Percentiles rank a stretch among this genome's conserved stretches.
These are phyloP conservation scores for Hemicordylus capensis DNA, from an alignment of 2,113 vertebrate genomes.

Conservation along the genomic window DNA sequence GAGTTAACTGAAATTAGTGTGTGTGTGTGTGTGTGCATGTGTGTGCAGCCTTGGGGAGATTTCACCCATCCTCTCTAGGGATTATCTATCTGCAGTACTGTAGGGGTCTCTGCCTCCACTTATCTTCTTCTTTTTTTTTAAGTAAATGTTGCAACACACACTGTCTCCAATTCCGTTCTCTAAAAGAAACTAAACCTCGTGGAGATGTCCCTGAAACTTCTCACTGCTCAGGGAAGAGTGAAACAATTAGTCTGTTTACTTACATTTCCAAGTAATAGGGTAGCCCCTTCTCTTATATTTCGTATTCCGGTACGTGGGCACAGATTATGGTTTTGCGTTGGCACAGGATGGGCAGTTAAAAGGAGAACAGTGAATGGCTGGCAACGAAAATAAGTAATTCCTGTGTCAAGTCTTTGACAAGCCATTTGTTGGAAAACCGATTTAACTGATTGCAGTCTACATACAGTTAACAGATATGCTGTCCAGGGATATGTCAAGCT, in stretches of 20 bases:
- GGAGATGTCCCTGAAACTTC: not conserved
- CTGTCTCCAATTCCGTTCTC: too few relatives aligned
- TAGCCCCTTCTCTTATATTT: not conserved
- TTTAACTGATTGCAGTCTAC: conserved; percentile 62
- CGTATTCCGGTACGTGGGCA: not conserved
- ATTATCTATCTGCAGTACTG: not conserved
- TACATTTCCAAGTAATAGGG: not conserved
- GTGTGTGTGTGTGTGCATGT: not conserved
- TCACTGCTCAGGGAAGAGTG: not conserved
- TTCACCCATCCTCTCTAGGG: not conserved
- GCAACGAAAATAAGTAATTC: conserved; percentile 62
- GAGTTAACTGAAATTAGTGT: not conserved
- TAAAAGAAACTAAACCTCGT: not conserved
- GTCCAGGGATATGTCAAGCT: conserved; percentile 54
- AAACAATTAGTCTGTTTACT: not conserved
- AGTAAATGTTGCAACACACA: not conserved
- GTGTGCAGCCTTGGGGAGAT: too few relatives aligned
- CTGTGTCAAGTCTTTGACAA: conserved; percentile 60
- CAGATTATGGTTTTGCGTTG: too few relatives aligned
- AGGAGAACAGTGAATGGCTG: conserved; percentile 45
- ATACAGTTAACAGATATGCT: conserved; percentile 60
- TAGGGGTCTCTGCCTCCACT: not conserved
- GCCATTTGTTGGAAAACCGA: conserved; percentile 59
- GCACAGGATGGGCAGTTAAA: conserved; percentile 48
- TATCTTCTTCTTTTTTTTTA: not conserved